Conservation (phyloP, 2,113 vertebrate genomes). For the Vireo altiloquus region DNA sequence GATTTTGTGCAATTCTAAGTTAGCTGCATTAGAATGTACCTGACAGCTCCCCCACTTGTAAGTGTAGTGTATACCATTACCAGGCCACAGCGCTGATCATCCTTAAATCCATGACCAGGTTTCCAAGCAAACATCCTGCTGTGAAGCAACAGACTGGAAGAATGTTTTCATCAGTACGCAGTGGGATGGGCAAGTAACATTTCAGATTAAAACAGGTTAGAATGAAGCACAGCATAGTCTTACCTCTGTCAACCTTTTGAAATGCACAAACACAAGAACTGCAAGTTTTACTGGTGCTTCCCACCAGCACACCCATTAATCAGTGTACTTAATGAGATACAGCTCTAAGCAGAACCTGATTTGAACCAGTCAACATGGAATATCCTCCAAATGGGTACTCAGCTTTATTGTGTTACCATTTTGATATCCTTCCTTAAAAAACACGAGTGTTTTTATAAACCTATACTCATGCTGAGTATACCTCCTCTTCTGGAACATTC, state of each 20-base stretch:
- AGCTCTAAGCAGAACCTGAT: neutral
- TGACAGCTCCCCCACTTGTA: neutral
- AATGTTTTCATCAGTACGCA: neutral
- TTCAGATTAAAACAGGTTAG: neutral
- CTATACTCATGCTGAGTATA: neutral
- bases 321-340: neutral
- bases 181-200: neutral
- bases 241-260: neutral
- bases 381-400: neutral
- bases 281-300: neutral
- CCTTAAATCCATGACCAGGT: neutral
- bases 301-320: neutral
- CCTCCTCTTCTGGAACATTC: neutral
- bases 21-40: neutral
- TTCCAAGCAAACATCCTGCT: neutral
- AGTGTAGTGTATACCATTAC: no score
- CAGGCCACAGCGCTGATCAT: neutral
- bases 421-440: neutral
- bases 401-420: neutral
- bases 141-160: neutral
- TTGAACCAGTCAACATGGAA: neutral
- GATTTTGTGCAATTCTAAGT: neutral
- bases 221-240: accelerated
- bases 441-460: neutral
- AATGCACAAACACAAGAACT: neutral